phyloP scores from a whole-genome alignment of 2,888 invertebrate species.

The Tipula vernalis region DNA sequence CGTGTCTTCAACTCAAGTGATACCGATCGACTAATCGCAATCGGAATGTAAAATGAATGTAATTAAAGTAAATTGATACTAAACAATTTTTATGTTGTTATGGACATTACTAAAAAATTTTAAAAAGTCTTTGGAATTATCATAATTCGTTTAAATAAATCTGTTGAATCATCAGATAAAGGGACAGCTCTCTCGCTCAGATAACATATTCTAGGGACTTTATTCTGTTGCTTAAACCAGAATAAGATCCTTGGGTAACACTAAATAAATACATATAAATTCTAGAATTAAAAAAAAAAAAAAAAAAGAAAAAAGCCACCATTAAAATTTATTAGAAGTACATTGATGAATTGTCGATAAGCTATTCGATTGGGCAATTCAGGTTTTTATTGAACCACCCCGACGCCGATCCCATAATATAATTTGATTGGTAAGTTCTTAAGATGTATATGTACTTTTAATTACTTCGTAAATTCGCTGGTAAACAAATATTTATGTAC shows the following conservation, averaged over 20 bases:
- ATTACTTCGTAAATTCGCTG: background rate
- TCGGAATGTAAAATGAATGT: background rate
- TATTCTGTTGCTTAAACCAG: background rate
- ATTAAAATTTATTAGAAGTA: background rate
- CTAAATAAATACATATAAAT: background rate
- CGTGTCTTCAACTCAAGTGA: background rate
- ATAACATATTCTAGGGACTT: background rate
- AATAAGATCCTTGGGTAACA: no score
- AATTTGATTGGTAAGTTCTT: background rate
- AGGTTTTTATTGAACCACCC: background rate
- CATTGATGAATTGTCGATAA: background rate
- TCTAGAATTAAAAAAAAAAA: background rate
- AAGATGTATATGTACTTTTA: background rate
- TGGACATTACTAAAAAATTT: background rate
- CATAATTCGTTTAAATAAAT: background rate
- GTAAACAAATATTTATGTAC: background rate
- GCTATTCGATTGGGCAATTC: background rate
- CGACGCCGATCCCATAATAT: background rate
- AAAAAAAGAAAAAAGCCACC: background rate
- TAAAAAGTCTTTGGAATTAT: background rate
- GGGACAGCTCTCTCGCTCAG: background rate
- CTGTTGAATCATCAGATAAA: background rate
- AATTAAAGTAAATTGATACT: background rate
- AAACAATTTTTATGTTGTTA: background rate
- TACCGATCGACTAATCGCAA: background rate